A percentile compares a stretch with the other conserved stretches of the same genome.
Evolutionary conservation across 2,888 invertebrate genomes (phyloP).

Genomic region (Mesodorylaimus sp.): DNA sequence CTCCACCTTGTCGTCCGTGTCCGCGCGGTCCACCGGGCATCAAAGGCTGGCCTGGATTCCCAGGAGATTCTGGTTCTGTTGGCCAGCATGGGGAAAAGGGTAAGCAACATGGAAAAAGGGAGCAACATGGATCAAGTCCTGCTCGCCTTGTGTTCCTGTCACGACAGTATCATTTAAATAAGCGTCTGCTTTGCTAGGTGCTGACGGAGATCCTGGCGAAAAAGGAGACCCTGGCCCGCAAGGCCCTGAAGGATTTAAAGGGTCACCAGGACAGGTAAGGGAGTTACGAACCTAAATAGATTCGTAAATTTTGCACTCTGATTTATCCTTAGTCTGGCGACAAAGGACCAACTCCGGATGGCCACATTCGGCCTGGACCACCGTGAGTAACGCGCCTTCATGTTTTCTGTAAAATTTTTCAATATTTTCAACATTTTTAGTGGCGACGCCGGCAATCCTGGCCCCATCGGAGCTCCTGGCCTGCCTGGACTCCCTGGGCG

Average conservation of each 20-base stretch:
- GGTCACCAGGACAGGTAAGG: conserved; percentile 26
- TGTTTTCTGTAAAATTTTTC: too few species aligned
- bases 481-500: conserved; percentile 13
- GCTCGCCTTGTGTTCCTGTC: too few species aligned
- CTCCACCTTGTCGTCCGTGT: conserved; percentile 28
- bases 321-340: conserved; percentile 29
- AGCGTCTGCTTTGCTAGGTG: conserved; percentile 15
- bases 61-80: conserved; percentile 24
- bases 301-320: too few species aligned
- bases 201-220: conserved; percentile 25
- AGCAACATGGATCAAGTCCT: too few species aligned
- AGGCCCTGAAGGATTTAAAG: conserved; percentile 21
- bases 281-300: too few species aligned
- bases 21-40: conserved; percentile 24
- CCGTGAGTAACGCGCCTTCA: too few species aligned
- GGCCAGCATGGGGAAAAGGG: conserved; percentile 26
- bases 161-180: too few species aligned
- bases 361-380: conserved; percentile 13
- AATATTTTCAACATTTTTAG: conserved; percentile 23
- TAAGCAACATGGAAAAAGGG: background rate
- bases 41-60: conserved; percentile 30
- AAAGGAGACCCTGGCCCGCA: conserved; percentile 15
- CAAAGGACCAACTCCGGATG: conserved; percentile 28
- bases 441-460: conserved; percentile 21
- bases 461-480: conserved; percentile 25